These are phyloP conservation scores for Sicus ferrugineus DNA, from an alignment of 2,888 invertebrate genomes.

Conservation along the genomic window DNA sequence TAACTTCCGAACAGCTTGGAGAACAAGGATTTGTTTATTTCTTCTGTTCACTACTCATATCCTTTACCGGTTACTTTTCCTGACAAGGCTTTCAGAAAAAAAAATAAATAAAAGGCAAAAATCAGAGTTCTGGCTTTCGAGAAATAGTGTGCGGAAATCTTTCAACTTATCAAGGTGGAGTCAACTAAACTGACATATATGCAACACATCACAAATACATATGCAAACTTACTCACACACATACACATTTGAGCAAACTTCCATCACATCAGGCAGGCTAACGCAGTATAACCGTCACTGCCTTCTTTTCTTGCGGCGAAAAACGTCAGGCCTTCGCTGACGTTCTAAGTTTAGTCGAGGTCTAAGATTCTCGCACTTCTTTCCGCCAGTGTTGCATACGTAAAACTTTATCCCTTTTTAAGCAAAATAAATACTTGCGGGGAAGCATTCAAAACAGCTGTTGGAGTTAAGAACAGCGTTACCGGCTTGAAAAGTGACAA, in stretches of 20 bases:
- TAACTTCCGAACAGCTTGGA: not conserved
- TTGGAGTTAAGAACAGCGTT: conserved; percentile 1
- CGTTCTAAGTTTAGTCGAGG: not conserved
- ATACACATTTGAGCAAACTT: not conserved
- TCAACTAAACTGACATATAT: conserved; percentile 16
- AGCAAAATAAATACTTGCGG: not conserved
- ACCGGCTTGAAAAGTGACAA: conserved; percentile 3
- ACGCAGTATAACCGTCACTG: not conserved
- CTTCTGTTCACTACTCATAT: conserved; percentile 7
- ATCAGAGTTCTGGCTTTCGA: not conserved
- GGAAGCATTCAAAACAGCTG: conserved; percentile 20
- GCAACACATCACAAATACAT: conserved; percentile 15
- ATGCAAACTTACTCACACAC: not conserved
- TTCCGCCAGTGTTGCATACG: conserved; percentile 20
- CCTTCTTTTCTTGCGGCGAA: not conserved
- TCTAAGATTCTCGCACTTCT: conserved; percentile 4
- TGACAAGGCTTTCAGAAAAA: conserved; percentile 6
- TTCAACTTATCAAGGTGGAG: conserved; percentile 18
- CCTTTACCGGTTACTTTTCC: conserved; percentile 11
- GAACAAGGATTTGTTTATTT: not conserved
- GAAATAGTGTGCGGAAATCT: conserved; percentile 27
- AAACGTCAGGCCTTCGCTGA: not conserved
- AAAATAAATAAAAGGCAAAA: conserved; percentile 2
- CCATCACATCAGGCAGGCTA: not conserved
- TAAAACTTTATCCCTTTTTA: conserved; percentile 25